These are phyloP conservation scores for Ameiurus melas DNA, from an alignment of 2,113 vertebrate species.

Conservation along the genomic window DNA sequence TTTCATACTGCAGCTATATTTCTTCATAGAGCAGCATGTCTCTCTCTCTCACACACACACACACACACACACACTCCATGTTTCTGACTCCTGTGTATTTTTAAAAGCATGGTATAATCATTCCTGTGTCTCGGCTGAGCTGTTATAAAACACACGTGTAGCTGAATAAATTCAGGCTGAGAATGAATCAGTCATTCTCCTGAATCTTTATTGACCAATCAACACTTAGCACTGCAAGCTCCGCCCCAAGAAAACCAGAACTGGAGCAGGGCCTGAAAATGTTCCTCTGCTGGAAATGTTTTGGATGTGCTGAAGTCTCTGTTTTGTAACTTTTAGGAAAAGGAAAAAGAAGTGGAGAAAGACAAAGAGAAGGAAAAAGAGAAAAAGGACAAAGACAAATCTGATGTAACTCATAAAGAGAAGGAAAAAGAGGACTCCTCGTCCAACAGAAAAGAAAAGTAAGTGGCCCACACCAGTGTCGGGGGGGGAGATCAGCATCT, in stretches of 20 bases:
- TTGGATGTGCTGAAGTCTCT: neutral
- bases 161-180: neutral
- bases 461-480: neutral
- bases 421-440: slow-evolving; percentile 91
- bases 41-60: no score
- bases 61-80: neutral
- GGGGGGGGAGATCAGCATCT: neutral
- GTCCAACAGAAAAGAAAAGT: slow-evolving; percentile 94
- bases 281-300: neutral
- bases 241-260: neutral
- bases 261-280: neutral
- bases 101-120: neutral
- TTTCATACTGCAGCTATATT: neutral
- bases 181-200: neutral
- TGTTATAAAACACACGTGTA: neutral
- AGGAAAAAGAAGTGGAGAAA: slow-evolving; percentile 92
- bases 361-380: slow-evolving; percentile 86
- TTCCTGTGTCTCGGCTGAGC: neutral
- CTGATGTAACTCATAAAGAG: slow-evolving; percentile 82
- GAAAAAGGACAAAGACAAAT: slow-evolving; percentile 86
- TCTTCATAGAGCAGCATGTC: neutral
- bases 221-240: neutral
- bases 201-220: neutral
- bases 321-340: slow-evolving; percentile 75
- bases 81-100: neutral